Conservation (phyloP, 2,113 vertebrate genomes). For the Leptodactylus fuscus region DNA sequence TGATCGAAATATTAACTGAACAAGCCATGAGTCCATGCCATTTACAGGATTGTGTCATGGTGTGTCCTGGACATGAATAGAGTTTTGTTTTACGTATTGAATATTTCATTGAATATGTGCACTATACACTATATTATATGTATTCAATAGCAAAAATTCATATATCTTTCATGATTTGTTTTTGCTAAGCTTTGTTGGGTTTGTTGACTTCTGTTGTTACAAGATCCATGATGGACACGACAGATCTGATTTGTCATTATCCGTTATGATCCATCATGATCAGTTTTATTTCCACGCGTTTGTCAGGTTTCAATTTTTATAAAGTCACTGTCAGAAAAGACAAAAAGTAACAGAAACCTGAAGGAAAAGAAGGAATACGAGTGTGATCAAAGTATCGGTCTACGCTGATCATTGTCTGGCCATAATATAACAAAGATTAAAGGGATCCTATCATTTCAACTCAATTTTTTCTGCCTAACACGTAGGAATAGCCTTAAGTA, state of each 20-base stretch:
- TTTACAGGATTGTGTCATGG: not conserved
- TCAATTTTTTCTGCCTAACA: too few relatives aligned
- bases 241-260: not conserved
- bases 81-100: not conserved
- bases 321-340: too few relatives aligned
- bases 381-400: not conserved
- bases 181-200: too few relatives aligned
- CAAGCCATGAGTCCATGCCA: not conserved
- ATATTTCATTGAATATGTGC: not conserved
- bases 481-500: too few relatives aligned
- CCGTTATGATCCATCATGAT: not conserved
- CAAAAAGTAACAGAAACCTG: not conserved
- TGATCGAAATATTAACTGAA: not conserved
- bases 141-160: not conserved
- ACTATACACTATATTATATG: not conserved
- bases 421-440: not conserved
- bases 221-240: not conserved
- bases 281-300: not conserved
- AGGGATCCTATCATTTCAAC: too few relatives aligned
- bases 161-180: too few relatives aligned
- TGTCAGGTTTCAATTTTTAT: not conserved
- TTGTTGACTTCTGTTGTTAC: too few relatives aligned
- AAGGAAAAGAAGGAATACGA: not conserved
- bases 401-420: not conserved
- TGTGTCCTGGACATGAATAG: not conserved